Evolutionary conservation across 2,113 vertebrate genomes (phyloP), one percentile per base, ranked within the genome.

Genomic region (Tetraodon nigroviridis): DNA sequence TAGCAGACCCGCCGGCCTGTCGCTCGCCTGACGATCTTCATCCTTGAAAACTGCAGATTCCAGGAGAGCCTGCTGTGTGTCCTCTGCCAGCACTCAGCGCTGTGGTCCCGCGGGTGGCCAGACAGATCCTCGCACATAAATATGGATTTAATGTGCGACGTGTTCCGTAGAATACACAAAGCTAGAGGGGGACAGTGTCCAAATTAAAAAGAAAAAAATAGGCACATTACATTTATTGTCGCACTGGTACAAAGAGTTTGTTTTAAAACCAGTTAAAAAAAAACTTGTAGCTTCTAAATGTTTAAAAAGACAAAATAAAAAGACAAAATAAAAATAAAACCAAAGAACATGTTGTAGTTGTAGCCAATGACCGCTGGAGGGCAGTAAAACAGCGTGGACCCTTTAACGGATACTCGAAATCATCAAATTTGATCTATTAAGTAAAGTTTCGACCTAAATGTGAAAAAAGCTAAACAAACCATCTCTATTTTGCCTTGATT

Each of bases 341-440:
- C 24, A 24, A 5, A 32, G 5, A 8, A 1, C 1, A 37, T 0
- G 15, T 12, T 80, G 62, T 48, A 71, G 56, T 58, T 54, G 24
- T 29, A 17, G 16, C 16, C 16, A 2, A 1, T 44, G 14, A 77
- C 86, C 90, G 87, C 80, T 81, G 75, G 90, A 78, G 86, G 89
- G 88, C 89, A 90, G 86, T 90, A 67, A 58, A 55, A 68, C 82
- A 85, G 77, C 15, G 45, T 60, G 37, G 32, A 46, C 44, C n/a
- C 3, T 10, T n/a, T 2, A 46, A 6, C 13, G 6, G 8, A 16
- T 16, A 16, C 15, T 6, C 44, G 6, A 46, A 46, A 17, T 46
- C 15, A 46, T 46, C 44, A 17, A 46, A 46, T 46, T 46, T 6
- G n/a, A n/a, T 46, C 42, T 15, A 44, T 44, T 44, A 44, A 16